phyloP scores from a whole-genome alignment of 2,113 vertebrate genomes.

The Hassar affinis region DNA sequence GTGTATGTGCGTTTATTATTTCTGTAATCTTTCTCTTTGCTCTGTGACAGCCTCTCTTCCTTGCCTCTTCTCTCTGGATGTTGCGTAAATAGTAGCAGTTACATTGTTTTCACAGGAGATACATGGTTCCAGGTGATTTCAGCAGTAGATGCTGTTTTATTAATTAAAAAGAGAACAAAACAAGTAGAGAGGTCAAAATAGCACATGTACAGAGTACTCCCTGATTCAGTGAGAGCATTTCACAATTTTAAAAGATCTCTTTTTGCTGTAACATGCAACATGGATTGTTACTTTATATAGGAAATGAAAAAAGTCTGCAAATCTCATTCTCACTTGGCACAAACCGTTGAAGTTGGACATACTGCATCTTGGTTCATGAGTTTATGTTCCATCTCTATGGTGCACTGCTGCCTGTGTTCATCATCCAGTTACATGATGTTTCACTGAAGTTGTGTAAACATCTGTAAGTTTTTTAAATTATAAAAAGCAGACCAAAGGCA shows the following conservation, averaged over 20 bases:
- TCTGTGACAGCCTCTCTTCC: conserved; percentile 18
- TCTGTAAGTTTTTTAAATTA: background rate
- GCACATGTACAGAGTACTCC: background rate
- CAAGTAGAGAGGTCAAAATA: background rate
- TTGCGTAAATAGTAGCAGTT: conserved; percentile 11
- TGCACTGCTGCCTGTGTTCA: background rate
- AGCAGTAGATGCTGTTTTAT: background rate
- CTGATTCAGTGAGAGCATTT: background rate
- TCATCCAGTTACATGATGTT: background rate
- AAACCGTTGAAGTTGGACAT: background rate
- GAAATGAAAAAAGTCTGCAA: background rate
- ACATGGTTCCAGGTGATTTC: background rate
- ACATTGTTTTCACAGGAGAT: background rate
- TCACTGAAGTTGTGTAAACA: background rate
- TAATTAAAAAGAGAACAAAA: background rate
- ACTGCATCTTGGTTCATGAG: background rate
- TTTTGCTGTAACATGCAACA: background rate
- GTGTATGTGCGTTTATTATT: conserved; percentile 28
- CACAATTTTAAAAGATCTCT: background rate
- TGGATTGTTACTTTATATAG: background rate
- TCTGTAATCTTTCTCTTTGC: background rate
- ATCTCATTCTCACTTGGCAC: background rate
- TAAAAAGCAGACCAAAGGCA: background rate
- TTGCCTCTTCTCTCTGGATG: conserved; percentile 15
- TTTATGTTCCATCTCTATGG: background rate